These are phyloP conservation scores for Lipotes vexillifer DNA, from an alignment of 2,113 vertebrate species.

Conservation along the genomic window DNA sequence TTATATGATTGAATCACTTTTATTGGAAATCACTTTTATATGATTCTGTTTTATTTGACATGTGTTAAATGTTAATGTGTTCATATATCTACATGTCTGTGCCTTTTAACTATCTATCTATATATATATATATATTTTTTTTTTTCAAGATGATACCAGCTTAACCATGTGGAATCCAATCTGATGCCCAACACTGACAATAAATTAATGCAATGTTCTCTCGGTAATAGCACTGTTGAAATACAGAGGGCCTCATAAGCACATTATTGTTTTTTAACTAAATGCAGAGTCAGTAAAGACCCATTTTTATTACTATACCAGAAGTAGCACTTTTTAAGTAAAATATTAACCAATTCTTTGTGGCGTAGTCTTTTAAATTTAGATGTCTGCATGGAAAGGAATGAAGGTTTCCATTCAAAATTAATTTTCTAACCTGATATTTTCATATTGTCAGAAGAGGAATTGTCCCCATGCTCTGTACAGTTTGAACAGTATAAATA, in stretches of 20 bases:
- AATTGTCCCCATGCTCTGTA: not conserved
- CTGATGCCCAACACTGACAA: not conserved
- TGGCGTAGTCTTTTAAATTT: not conserved
- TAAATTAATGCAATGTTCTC: not conserved
- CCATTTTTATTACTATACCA: not conserved
- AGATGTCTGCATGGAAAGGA: not conserved
- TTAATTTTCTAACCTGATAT: not conserved
- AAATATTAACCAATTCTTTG: not conserved
- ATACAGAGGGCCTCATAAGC: not conserved
- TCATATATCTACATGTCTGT: not conserved
- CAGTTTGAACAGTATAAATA: not conserved
- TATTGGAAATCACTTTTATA: not conserved
- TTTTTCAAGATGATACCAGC: not conserved
- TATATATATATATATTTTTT: not conserved
- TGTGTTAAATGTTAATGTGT: not conserved
- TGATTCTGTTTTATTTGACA: not conserved
- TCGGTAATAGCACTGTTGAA: not conserved
- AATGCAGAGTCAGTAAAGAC: not conserved
- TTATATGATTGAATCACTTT: too few species aligned
- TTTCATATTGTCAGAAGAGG: not conserved
- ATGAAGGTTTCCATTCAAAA: not conserved
- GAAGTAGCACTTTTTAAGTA: not conserved
- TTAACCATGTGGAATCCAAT: not conserved
- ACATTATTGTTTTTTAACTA: not conserved
- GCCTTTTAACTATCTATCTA: not conserved